These are phyloP conservation scores for Paracentrotus lividus DNA, from an alignment of 53 echinoderm and acorn worm species.

Conservation along the genomic window DNA sequence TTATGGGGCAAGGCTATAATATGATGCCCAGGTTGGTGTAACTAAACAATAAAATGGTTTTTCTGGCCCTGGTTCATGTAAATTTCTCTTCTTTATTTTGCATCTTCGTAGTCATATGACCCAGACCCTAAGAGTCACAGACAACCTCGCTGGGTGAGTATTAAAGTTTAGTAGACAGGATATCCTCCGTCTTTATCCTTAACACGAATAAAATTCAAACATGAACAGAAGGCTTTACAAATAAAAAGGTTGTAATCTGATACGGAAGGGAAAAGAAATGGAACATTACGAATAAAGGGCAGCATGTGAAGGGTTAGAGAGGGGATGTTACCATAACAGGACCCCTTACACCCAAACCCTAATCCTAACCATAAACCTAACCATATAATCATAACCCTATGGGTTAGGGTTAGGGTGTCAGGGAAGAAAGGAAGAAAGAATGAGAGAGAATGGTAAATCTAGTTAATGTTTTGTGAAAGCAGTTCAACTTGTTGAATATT, in stretches of 20 bases:
- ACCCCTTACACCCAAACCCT: too few relatives aligned
- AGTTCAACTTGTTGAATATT: too few relatives aligned
- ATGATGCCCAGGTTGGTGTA: background rate
- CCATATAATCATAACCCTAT: too few relatives aligned
- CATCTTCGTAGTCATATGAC: background rate
- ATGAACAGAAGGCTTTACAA: slow-evolving; percentile 21
- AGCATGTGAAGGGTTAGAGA: background rate
- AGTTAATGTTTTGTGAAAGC: too few relatives aligned
- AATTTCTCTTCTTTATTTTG: background rate
- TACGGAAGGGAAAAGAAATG: background rate
- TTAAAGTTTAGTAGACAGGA: slow-evolving; percentile 48
- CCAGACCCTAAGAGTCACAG: slow-evolving; percentile 16
- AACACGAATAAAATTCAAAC: slow-evolving; percentile 15
- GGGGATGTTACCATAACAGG: too few relatives aligned
- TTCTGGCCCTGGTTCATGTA: background rate
- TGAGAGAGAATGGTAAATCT: background rate
- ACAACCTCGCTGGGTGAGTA: slow-evolving; percentile 50
- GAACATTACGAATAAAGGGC: background rate
- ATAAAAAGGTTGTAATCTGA: background rate
- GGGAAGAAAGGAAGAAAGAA: background rate
- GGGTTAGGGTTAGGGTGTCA: background rate
- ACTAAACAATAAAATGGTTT: background rate
- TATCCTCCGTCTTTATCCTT: slow-evolving; percentile 48
- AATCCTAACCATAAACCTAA: too few relatives aligned
- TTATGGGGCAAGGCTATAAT: background rate